phyloP scores from a whole-genome alignment of 2,797 vertebrate genomes.

The Hydrophis major region DNA sequence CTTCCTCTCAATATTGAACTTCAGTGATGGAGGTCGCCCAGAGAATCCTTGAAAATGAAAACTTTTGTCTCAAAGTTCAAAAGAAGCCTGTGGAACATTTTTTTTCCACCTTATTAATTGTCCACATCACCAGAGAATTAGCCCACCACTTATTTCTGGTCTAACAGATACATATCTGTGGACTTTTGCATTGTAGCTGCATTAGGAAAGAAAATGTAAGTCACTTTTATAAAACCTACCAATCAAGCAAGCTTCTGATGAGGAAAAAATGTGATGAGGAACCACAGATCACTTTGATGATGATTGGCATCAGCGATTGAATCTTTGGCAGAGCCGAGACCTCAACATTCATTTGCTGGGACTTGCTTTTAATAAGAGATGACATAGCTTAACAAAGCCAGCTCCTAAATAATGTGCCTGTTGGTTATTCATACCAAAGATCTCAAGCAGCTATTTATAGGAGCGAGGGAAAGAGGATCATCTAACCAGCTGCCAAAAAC shows the following conservation, averaged over 20 bases:
- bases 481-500: constrained; percentile 21
- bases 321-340: constrained; percentile 43
- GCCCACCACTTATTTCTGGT: constrained; percentile 39
- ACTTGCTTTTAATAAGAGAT: constrained; percentile 58
- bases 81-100: constrained; percentile 25
- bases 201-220: background rate
- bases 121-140: constrained; percentile 37
- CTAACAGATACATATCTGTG: constrained; percentile 20
- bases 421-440: constrained; percentile 34
- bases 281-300: constrained; percentile 44
- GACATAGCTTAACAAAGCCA: constrained; percentile 56
- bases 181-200: constrained; percentile 37
- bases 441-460: constrained; percentile 35
- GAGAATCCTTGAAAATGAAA: constrained; percentile 54
- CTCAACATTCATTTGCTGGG: constrained; percentile 58
- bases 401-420: constrained; percentile 31
- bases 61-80: constrained; percentile 22
- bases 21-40: constrained; percentile 27
- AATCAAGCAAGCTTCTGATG: constrained; percentile 50
- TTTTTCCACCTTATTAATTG: constrained; percentile 12
- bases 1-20: constrained; percentile 29
- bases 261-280: constrained; percentile 43
- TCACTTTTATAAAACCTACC: constrained; percentile 39
- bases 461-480: background rate
- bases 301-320: constrained; percentile 49